Evolutionary conservation across 2,797 vertebrate species (phyloP), one percentile per base, ranked within the genome.

Genomic region (Oceanodroma leucorhoa): DNA sequence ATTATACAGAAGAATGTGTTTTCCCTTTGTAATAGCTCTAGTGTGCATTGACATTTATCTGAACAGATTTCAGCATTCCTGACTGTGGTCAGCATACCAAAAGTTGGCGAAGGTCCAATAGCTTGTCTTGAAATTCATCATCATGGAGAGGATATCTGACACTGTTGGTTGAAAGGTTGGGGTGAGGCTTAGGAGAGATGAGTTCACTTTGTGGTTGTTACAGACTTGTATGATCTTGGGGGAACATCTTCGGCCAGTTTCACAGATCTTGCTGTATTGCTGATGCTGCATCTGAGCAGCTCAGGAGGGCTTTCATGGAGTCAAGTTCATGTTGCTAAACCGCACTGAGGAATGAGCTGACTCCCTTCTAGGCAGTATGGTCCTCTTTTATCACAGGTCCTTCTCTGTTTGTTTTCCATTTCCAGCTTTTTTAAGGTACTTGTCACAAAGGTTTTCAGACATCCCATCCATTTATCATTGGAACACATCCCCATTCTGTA

Each of bases 1-100:
- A 89, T 95, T 87, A 94, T 15, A 90, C 93, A 94, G 72, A 93
- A 61, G 11, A 94, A 90, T 43, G 0, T 22, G 5, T 48, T 87
- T 71, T 86, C 26, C 40, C 10, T 88, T 65, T 14, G 0, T 55
- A 61, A 40, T 38, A 55, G 32, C 43, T 70, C 7, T 8, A 0
- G 0, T 17, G 16, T 54, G 26, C 32, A 22, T 7, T 45, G 36
- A 4, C 9, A 9, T 70, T 85, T 69, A 22, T 32, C 19, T 15
- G 21, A 71, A 65, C 0, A 48, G 1, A 14, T 43, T 83, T 64
- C 5, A 76, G 13, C 19, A 10, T 32, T 75, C 51, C 50, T 70
- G 13, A 30, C 29, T 46, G 13, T 2, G 62, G 40, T 19, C 17
- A 38, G 17, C 5, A 13, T 8, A 34, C 14, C 16, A 51, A 30